These are phyloP conservation scores for Myotis daubentonii DNA, from an alignment of 2,797 vertebrate genomes.

Conservation along the genomic window DNA sequence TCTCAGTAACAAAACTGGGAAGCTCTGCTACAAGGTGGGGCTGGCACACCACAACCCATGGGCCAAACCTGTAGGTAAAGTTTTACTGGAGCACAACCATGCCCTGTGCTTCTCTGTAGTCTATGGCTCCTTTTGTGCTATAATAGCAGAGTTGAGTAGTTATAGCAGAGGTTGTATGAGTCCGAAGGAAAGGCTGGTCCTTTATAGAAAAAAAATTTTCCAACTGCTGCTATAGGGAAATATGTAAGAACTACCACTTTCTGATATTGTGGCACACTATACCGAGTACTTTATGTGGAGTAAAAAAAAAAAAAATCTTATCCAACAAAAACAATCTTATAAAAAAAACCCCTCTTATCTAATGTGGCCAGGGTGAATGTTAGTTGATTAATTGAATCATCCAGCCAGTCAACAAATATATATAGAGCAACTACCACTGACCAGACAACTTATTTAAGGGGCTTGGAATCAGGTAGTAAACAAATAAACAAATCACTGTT, in stretches of 20 bases:
- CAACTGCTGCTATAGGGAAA: not conserved
- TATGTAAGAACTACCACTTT: not conserved
- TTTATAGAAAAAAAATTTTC: not conserved
- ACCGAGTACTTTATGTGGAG: not conserved
- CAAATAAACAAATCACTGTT: not conserved
- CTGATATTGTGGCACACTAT: not conserved
- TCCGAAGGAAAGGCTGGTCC: not conserved
- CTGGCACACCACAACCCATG: not conserved
- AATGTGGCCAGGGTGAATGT: not conserved
- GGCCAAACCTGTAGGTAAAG: not conserved
- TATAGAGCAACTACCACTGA: not conserved
- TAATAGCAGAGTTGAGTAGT: not conserved
- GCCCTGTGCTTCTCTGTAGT: not conserved
- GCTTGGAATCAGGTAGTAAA: not conserved
- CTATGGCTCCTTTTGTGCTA: not conserved
- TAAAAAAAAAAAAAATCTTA: too few species aligned
- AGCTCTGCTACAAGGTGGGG: not conserved
- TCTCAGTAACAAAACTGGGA: not conserved
- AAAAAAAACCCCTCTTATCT: not conserved
- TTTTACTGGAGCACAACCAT: not conserved
- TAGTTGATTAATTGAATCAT: not conserved
- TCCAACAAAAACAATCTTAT: too few species aligned
- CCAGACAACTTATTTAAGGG: not conserved
- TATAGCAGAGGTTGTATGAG: not conserved
- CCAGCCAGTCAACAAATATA: not conserved